Conservation (phyloP, 2,888 invertebrate species). For the Pterostichus madidus region DNA sequence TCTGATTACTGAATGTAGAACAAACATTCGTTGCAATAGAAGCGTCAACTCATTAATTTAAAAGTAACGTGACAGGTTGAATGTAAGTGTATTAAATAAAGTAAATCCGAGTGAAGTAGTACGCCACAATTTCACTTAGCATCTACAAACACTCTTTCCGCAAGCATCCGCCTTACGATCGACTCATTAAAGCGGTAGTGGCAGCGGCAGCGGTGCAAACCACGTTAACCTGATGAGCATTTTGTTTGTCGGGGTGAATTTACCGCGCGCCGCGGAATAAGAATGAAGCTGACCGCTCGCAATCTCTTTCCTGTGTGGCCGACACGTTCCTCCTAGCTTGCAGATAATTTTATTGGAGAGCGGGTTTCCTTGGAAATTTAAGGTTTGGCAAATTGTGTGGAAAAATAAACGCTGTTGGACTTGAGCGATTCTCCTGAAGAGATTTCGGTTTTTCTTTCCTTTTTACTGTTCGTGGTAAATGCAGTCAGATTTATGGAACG, state of each 20-base stretch:
- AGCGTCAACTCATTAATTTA: too few species aligned
- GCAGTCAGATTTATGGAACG: slow-evolving; percentile 18
- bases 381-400: slow-evolving; percentile 59
- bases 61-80: neutral
- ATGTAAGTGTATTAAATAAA: neutral
- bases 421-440: slow-evolving; percentile 40
- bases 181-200: slow-evolving; percentile 14
- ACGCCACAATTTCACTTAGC: slow-evolving; percentile 17
- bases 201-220: slow-evolving; percentile 28
- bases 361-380: slow-evolving; percentile 30
- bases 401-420: slow-evolving; percentile 60
- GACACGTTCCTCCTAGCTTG: slow-evolving; percentile 49
- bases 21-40: too few species aligned
- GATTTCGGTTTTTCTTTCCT: slow-evolving; percentile 25
- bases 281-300: slow-evolving; percentile 42
- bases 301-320: neutral
- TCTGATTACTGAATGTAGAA: too few species aligned
- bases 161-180: slow-evolving; percentile 36
- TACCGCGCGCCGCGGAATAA: slow-evolving; percentile 53
- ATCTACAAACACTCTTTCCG: slow-evolving; percentile 10
- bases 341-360: slow-evolving; percentile 62
- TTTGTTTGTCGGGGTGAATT: slow-evolving; percentile 43
- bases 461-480: slow-evolving; percentile 19
- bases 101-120: slow-evolving; percentile 21
- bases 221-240: slow-evolving; percentile 55